phyloP scores from a whole-genome alignment of 1,140 invertebrate species.

The Leptopilina clavipes region DNA sequence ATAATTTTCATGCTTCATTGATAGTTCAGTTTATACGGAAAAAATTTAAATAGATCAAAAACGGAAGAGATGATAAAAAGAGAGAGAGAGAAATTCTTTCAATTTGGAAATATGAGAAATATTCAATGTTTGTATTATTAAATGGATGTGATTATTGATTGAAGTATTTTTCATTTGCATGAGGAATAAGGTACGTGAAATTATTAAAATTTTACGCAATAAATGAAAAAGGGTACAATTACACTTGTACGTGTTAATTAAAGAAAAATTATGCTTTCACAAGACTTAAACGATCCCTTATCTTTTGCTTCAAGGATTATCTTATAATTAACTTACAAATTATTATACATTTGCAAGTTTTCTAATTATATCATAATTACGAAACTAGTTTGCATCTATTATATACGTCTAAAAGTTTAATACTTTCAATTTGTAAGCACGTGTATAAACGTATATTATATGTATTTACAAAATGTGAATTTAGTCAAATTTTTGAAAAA shows the following conservation, averaged over 20 bases:
- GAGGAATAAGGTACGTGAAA: not conserved
- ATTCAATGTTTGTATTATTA: not conserved
- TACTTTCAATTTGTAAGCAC: too few species aligned
- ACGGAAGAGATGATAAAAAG: too few species aligned
- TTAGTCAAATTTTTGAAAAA: too few species aligned
- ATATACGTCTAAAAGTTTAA: too few species aligned
- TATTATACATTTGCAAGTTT: slow-evolving; percentile 17
- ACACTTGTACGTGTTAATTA: slow-evolving; percentile 3
- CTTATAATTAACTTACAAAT: slow-evolving; percentile 17
- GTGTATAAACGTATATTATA: too few species aligned
- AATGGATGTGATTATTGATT: not conserved
- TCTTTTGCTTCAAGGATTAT: slow-evolving; percentile 13
- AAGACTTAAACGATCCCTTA: slow-evolving; percentile 19
- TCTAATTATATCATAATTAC: slow-evolving; percentile 21
- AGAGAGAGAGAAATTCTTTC: too few species aligned
- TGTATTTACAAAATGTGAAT: too few species aligned
- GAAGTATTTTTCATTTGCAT: not conserved
- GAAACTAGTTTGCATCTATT: slow-evolving; percentile 14
- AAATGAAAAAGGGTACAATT: not conserved
- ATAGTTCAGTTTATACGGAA: too few species aligned
- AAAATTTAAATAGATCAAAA: too few species aligned
- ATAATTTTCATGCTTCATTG: too few species aligned
- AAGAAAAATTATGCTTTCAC: slow-evolving; percentile 16
- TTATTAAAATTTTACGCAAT: not conserved
- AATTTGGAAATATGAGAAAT: too few species aligned